A percentile compares a stretch with the other conserved stretches of the same genome.
These are phyloP conservation scores for Hedya salicella DNA, from an alignment of 2,888 invertebrate species.

Conservation along the genomic window DNA sequence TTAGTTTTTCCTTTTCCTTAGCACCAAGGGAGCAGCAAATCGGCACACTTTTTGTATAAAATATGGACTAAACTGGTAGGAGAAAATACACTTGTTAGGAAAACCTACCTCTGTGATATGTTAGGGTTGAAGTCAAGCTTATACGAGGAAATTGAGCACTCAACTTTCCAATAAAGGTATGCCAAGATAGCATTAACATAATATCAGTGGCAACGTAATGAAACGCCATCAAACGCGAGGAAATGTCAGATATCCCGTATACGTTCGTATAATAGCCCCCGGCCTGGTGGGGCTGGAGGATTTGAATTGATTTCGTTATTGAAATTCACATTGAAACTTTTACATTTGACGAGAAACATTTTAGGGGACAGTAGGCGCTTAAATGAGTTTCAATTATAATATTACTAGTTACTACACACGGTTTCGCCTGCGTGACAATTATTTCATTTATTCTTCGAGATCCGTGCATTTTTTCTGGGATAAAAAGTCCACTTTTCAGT, in stretches of 20 bases:
- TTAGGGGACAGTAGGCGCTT: constrained; percentile 3
- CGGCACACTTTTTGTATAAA: too few relatives aligned
- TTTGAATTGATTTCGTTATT: constrained; percentile 32
- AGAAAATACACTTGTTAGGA: too few relatives aligned
- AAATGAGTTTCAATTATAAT: background rate
- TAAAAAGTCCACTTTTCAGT: too few relatives aligned
- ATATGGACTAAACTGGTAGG: too few relatives aligned
- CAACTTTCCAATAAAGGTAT: constrained; percentile 17
- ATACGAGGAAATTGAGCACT: background rate
- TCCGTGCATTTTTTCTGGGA: too few relatives aligned
- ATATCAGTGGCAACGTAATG: constrained; percentile 29
- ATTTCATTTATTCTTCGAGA: too few relatives aligned
- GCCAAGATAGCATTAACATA: constrained; percentile 22
- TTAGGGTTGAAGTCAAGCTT: too few relatives aligned
- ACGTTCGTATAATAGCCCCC: constrained; percentile 11
- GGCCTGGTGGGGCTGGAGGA: background rate
- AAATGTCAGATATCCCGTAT: constrained; percentile 30
- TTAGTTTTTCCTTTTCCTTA: too few relatives aligned
- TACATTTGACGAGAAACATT: constrained; percentile 4
- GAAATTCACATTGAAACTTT: constrained; percentile 31
- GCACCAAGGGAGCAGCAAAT: too few relatives aligned
- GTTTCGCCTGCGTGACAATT: too few relatives aligned
- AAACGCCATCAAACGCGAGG: constrained; percentile 28
- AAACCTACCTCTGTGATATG: too few relatives aligned
- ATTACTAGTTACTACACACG: too few relatives aligned